phyloP scores from a whole-genome alignment of 2,797 vertebrate genomes.

The Fistularia tabacaria region DNA sequence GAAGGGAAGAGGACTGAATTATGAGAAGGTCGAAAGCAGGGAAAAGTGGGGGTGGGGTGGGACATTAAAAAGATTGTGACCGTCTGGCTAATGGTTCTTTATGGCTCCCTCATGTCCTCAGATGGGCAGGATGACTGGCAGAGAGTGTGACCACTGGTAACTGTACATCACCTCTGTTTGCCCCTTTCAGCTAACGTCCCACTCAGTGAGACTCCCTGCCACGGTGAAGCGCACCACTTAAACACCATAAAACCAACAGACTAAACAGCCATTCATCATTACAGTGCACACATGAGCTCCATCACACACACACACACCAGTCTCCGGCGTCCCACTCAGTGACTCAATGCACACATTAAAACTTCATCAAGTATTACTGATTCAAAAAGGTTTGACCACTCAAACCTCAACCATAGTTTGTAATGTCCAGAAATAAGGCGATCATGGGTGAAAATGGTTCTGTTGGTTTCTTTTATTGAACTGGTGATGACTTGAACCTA shows the following conservation, averaged over 20 bases:
- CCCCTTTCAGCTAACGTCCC: constrained; percentile 54
- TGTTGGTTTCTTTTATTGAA: constrained; percentile 75
- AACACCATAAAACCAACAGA: constrained; percentile 76
- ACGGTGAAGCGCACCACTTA: constrained; percentile 63
- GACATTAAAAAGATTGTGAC: constrained; percentile 75
- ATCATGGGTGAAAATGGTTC: constrained; percentile 66
- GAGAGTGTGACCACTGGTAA: constrained; percentile 64
- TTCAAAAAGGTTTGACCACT: constrained; percentile 63
- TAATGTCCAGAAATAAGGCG: constrained; percentile 75
- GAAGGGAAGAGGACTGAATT: constrained; percentile 50
- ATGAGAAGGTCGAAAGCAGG: constrained; percentile 64
- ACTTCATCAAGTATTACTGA: constrained; percentile 73
- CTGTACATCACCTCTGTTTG: constrained; percentile 68
- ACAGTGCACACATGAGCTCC: constrained; percentile 60
- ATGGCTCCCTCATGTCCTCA: constrained; percentile 63
- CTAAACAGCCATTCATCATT: constrained; percentile 79
- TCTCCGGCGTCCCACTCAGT: constrained; percentile 59
- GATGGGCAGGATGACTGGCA: constrained; percentile 69
- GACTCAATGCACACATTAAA: constrained; percentile 76
- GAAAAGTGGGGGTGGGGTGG: constrained; percentile 45
- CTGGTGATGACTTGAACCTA: constrained; percentile 67
- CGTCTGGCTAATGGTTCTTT: constrained; percentile 73
- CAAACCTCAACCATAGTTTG: constrained; percentile 62
- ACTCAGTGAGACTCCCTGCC: constrained; percentile 53
- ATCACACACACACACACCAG: constrained; percentile 39